A percentile compares a stretch with the other conserved stretches of the same genome.
Evolutionary conservation across 2,797 vertebrate genomes (phyloP).

Genomic region (Enteromius trimaculatus): DNA sequence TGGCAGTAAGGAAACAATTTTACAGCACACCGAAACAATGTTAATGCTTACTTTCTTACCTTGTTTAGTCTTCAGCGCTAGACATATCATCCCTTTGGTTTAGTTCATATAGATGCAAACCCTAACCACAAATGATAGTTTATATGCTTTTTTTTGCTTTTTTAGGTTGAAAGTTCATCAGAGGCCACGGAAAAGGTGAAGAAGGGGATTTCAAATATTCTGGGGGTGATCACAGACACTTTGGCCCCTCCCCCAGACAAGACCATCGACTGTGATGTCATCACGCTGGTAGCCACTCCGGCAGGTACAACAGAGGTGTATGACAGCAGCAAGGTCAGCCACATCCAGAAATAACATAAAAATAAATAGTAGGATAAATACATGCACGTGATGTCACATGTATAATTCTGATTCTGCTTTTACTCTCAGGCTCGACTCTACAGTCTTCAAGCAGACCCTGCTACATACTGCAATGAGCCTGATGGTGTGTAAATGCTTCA

Average conservation of each 20-base stretch:
- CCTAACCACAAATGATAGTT: background rate
- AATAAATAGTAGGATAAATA: background rate
- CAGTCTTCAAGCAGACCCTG: constrained; percentile 95
- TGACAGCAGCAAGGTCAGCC: constrained; percentile 91
- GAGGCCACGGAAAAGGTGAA: constrained; percentile 94
- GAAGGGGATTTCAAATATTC: constrained; percentile 92
- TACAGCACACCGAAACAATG: background rate
- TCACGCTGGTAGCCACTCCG: constrained; percentile 93
- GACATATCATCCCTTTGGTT: background rate
- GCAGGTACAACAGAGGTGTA: constrained; percentile 95
- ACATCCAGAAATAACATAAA: background rate
- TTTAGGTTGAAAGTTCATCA: constrained; percentile 89
- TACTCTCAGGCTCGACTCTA: constrained; percentile 91
- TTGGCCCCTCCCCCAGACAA: constrained; percentile 95
- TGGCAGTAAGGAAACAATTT: constrained; percentile 81
- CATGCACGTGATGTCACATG: background rate
- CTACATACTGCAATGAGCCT: constrained; percentile 98
- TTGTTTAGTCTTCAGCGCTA: background rate
- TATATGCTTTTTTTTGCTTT: background rate
- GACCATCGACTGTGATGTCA: constrained; percentile 98
- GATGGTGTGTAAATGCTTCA: constrained; percentile 81
- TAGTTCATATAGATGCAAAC: background rate
- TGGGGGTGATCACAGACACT: constrained; percentile 96
- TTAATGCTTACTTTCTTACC: background rate
- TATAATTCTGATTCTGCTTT: background rate